Evolutionary conservation across 2,113 vertebrate genomes (phyloP).

Genomic region (Corydoras sp.): DNA sequence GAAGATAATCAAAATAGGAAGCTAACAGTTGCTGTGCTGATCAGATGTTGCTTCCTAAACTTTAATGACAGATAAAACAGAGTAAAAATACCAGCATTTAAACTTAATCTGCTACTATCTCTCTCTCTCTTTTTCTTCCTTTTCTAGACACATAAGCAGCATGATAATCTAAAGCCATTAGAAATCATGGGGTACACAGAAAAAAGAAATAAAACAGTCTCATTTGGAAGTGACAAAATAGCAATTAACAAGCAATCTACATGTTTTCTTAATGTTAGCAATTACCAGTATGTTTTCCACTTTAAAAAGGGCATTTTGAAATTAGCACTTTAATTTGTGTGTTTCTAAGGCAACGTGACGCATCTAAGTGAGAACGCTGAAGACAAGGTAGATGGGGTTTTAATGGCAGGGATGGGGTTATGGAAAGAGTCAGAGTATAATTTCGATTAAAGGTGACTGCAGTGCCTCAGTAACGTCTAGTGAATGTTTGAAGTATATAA

Average conservation of each 20-base stretch:
- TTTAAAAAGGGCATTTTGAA: constrained; percentile 25
- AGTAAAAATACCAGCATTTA: not conserved
- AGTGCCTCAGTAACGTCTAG: not conserved
- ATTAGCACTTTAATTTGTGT: constrained; percentile 28
- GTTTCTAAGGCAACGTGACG: constrained; percentile 20
- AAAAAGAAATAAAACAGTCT: constrained; percentile 7
- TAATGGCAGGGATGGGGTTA: not conserved
- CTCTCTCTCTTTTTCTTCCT: not conserved
- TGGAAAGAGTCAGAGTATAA: not conserved
- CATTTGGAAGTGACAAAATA: constrained; percentile 38
- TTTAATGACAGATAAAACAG: constrained; percentile 5
- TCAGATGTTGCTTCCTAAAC: constrained; percentile 11
- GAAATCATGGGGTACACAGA: constrained; percentile 38
- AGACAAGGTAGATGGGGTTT: not conserved
- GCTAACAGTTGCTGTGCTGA: constrained; percentile 6
- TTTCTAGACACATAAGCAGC: not conserved
- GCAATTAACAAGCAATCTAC: constrained; percentile 39
- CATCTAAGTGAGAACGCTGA: not conserved
- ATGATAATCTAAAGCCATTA: constrained; percentile 32
- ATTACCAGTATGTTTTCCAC: constrained; percentile 25
- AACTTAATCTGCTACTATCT: not conserved
- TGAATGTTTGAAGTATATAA: not conserved
- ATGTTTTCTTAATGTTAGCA: constrained; percentile 37
- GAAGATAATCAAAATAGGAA: not conserved
- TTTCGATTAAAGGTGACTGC: constrained; percentile 1